Evolutionary conservation across 2,113 vertebrate genomes (phyloP).

Genomic region (Cyprinodon tularosa): DNA sequence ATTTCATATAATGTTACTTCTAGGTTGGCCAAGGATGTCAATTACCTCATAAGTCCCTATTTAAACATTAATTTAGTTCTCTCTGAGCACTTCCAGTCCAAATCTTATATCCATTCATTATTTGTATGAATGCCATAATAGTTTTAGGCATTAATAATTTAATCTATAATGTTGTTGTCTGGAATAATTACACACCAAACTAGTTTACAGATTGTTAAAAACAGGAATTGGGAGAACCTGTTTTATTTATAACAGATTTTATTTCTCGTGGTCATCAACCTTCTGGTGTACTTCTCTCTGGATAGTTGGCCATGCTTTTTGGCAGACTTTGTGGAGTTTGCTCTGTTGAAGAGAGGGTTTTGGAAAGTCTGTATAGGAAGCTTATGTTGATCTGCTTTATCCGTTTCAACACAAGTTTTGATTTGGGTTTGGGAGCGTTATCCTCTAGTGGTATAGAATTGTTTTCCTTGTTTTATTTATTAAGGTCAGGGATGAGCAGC

Average conservation of each 20-base stretch:
- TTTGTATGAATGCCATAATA: no score
- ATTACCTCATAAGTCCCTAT: constrained; percentile 10
- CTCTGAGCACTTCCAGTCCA: not conserved
- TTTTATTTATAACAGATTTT: not conserved
- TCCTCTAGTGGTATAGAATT: no score
- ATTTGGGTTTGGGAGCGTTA: not conserved
- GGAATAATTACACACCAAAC: no score
- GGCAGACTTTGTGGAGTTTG: not conserved
- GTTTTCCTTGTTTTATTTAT: not conserved
- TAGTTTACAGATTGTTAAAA: not conserved
- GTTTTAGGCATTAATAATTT: no score
- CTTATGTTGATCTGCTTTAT: not conserved
- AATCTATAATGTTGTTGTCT: no score
- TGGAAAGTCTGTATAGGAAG: not conserved
- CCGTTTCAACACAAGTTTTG: not conserved
- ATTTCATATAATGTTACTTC: not conserved
- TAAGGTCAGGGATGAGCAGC: no score
- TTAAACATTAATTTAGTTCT: constrained; percentile 30
- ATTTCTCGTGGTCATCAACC: not conserved
- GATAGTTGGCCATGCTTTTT: not conserved
- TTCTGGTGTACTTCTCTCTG: not conserved
- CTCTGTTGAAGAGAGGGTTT: not conserved
- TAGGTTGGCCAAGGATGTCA: not conserved
- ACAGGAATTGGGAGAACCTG: no score
- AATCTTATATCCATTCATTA: not conserved